Percentiles rank a stretch among this genome's conserved stretches.
Conservation (phyloP, 2,113 vertebrate species). For the Notarius quadriscutis region DNA sequence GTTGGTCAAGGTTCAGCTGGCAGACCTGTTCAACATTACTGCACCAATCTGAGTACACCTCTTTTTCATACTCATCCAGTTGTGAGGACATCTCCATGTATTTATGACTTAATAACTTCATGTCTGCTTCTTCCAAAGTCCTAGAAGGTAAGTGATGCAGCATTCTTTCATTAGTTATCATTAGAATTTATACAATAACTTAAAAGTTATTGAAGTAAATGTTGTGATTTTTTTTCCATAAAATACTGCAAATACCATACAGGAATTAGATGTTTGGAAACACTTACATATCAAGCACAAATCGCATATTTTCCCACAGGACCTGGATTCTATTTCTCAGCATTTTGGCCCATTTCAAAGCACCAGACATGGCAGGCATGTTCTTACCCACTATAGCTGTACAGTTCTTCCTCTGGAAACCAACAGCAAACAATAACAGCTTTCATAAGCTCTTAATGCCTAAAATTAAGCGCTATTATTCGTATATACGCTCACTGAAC, state of each 20-base stretch:
- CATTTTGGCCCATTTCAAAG: conserved; percentile 77
- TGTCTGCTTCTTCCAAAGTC: conserved; percentile 62
- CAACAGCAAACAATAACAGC: conserved; percentile 26
- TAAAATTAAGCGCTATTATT: not conserved
- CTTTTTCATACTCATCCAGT: conserved; percentile 72
- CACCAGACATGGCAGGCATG: conserved; percentile 74
- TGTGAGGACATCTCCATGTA: conserved; percentile 73
- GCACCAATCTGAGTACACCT: conserved; percentile 74
- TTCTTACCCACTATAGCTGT: conserved; percentile 70
- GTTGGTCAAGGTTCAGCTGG: conserved; percentile 77
- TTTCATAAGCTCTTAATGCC: not conserved
- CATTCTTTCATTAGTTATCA: not conserved
- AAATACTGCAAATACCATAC: not conserved
- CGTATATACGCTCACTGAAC: not conserved
- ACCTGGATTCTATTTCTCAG: conserved; percentile 69
- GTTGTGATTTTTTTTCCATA: not conserved
- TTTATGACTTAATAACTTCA: conserved; percentile 67
- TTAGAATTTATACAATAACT: not conserved
- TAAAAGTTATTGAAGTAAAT: not conserved
- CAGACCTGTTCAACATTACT: conserved; percentile 70
- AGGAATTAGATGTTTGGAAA: not conserved
- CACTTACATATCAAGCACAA: conserved; percentile 72
- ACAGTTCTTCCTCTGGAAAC: conserved; percentile 64
- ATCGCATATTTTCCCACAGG: conserved; percentile 73
- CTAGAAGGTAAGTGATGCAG: conserved; percentile 52